Conservation (phyloP, 2,888 invertebrate genomes). For the Lumbricus terrestris region DNA sequence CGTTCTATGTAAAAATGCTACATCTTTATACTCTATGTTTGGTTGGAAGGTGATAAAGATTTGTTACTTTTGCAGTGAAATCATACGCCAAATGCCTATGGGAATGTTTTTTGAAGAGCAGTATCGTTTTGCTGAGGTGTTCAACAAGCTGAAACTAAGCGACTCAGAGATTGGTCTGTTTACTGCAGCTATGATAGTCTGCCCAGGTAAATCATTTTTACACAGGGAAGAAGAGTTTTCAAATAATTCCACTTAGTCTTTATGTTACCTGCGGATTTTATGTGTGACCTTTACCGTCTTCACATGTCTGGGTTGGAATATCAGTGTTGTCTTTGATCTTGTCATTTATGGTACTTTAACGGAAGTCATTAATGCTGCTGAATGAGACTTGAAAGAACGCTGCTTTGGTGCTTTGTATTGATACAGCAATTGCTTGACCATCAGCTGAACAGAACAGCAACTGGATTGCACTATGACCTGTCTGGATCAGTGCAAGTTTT, state of each 20-base stretch:
- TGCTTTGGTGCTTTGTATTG: background rate
- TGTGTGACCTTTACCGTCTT: background rate
- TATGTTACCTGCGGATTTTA: background rate
- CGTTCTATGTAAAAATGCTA: background rate
- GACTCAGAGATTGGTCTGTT: constrained; percentile 57
- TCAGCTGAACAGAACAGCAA: background rate
- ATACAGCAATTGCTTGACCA: background rate
- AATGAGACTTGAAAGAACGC: background rate
- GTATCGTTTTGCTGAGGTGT: constrained; percentile 50
- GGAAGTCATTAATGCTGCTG: background rate
- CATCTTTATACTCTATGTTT: background rate
- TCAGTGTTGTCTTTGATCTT: too few species aligned
- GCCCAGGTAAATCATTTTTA: constrained; percentile 52
- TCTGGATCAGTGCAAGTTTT: background rate
- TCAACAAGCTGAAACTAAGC: constrained; percentile 49
- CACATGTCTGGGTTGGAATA: too few species aligned
- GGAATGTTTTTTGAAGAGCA: constrained; percentile 49
- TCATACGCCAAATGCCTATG: constrained; percentile 29
- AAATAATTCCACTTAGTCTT: background rate
- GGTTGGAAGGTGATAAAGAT: background rate
- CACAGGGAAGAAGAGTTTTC: background rate
- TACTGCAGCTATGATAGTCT: constrained; percentile 52
- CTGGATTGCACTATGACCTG: background rate
- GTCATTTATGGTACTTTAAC: background rate
- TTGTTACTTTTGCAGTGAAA: constrained; percentile 14